Evolutionary conservation across 2,888 invertebrate species (phyloP).

Genomic region (Drosophila fulvimacula): DNA sequence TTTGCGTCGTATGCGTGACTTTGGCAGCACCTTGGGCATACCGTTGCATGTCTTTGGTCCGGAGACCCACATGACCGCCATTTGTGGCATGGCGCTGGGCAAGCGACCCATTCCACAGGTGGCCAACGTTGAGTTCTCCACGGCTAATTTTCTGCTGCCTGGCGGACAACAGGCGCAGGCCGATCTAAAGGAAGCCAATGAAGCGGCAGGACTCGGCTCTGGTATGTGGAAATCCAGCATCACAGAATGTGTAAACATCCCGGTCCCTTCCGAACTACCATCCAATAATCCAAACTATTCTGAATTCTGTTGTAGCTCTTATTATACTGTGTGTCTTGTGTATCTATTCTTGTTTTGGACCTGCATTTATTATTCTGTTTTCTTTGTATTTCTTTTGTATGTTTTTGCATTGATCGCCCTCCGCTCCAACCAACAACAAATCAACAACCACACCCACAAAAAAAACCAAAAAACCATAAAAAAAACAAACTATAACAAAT

Average conservation of each 20-base stretch:
- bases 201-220: constrained; percentile 59
- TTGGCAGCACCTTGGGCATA: constrained; percentile 93
- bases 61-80: constrained; percentile 99
- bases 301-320: constrained; percentile 25
- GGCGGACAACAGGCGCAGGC: constrained; percentile 87
- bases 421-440: constrained; percentile 71
- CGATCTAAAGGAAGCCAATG: constrained; percentile 81
- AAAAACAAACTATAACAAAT: constrained; percentile 40
- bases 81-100: constrained; percentile 98
- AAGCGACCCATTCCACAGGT: constrained; percentile 92
- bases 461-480: constrained; percentile 49
- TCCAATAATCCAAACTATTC: constrained; percentile 18
- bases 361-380: constrained; percentile 61
- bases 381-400: constrained; percentile 77
- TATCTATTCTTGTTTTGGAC: constrained; percentile 37
- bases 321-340: constrained; percentile 14
- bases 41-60: constrained; percentile 99
- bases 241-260: constrained; percentile 31
- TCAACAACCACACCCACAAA: constrained; percentile 65
- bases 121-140: constrained; percentile 89
- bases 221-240: constrained; percentile 60
- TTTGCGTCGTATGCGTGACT: constrained; percentile 96
- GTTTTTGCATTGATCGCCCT: constrained; percentile 79
- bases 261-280: constrained; percentile 5
- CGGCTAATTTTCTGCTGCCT: constrained; percentile 95